Evolutionary conservation across 1,140 invertebrate species (phyloP), one percentile per base, ranked within the genome.

Genomic region (Harlomillsia oculata): DNA sequence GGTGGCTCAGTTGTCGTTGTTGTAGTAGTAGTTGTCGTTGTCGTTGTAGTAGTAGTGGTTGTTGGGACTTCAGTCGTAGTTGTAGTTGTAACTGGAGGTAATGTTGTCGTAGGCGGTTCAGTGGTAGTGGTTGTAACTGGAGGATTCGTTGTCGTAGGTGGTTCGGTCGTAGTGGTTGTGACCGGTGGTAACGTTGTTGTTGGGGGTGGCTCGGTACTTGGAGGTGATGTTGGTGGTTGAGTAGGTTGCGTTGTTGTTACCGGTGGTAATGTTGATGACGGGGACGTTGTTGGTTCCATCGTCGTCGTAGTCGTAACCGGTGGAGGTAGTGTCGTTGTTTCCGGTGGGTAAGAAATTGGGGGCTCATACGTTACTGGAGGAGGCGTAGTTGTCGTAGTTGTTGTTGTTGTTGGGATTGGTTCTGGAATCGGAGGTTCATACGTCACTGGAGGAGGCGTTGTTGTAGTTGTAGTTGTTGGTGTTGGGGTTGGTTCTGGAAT

Each of bases 281-380:
- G 11, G 3, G 13, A 9, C 32, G 20, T 13, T 18, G 20, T 26
- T 26, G 48, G 29, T 20, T 36, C 16, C 14, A 18, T 51, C n/a
- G n/a, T n/a, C n/a, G n/a, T n/a, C 21, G 11, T 21, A 2, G 39
- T 18, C 11, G 39, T 2, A 18, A 11, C 20, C 11, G 39, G 1
- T 23, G 18, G 39, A n/a, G 25, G 25, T 44, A 16, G 1, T 25
- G 43, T 5, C 28, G 23, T 26, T 18, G 41, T 2, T 5, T n/a
- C 5, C 23, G 16, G 41, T 3, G 11, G 13, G 23, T 44, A n/a
- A n/a, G 52, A 34, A 9, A 29, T 8, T 3, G 28, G 29, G 13
- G 53, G 29, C 23, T 50, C 23, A 32, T 50, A 36, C 6, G 28
- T 50, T 32, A n/a, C 45, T 25, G 51, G 43, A 30, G 59, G 29